A percentile compares a stretch with the other conserved stretches of the same genome.
Evolutionary conservation across 2,113 vertebrate species (phyloP).

Genomic region (Dipodomys spectabilis): DNA sequence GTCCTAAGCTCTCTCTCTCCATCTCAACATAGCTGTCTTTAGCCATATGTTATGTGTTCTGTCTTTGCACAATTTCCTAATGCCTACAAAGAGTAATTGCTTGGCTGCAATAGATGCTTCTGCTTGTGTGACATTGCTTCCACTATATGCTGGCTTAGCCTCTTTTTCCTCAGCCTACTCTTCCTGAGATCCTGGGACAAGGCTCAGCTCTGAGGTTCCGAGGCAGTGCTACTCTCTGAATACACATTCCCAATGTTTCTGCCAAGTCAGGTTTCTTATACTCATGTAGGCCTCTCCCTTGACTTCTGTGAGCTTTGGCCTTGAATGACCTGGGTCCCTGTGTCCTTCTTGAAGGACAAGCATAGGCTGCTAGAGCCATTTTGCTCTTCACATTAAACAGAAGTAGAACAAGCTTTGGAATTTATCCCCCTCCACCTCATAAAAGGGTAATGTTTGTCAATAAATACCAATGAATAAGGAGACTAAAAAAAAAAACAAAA

Average conservation of each 20-base stretch:
- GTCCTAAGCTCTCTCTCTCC: background rate
- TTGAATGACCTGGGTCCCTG: background rate
- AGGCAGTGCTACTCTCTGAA: too few relatives aligned
- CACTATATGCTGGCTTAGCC: background rate
- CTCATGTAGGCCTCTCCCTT: background rate
- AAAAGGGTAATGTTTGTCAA: background rate
- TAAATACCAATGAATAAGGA: background rate
- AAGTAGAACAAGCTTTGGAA: too few relatives aligned
- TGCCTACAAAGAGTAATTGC: background rate
- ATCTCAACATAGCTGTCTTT: background rate
- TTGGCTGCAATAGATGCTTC: background rate
- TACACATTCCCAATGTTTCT: background rate
- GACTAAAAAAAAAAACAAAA: too few relatives aligned
- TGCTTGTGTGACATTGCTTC: background rate
- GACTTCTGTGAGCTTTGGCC: background rate
- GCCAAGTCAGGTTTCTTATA: background rate
- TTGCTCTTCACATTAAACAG: background rate
- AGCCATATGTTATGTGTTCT: background rate
- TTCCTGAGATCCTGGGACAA: background rate
- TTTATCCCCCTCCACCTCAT: background rate
- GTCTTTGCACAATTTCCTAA: background rate
- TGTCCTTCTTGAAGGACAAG: background rate
- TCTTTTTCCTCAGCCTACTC: background rate
- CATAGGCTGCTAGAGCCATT: background rate
- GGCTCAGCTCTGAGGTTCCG: background rate